A percentile compares a stretch with the other conserved stretches of the same genome.
Evolutionary conservation across 2,113 vertebrate species (phyloP).

Genomic region (Stegastes partitus): DNA sequence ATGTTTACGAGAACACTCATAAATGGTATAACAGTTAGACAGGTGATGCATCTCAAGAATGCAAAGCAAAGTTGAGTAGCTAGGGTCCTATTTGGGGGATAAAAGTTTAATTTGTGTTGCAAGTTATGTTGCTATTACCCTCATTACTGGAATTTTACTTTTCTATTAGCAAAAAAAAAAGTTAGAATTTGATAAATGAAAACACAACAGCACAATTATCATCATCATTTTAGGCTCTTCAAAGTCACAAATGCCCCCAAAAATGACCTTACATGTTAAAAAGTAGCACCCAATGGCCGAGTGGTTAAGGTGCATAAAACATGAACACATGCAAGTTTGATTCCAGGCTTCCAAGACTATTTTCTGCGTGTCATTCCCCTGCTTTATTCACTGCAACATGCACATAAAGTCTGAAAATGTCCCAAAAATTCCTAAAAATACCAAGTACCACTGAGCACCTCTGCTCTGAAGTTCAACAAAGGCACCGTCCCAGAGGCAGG

Average conservation of each 20-base stretch:
- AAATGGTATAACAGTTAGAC: not conserved
- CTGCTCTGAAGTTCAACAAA: not conserved
- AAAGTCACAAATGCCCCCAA: not conserved
- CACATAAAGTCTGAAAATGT: not conserved
- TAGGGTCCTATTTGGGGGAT: not conserved
- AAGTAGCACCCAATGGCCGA: not conserved
- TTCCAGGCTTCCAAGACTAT: no score
- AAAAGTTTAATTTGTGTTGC: not conserved
- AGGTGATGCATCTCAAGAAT: no score
- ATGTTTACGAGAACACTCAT: not conserved
- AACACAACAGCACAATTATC: not conserved
- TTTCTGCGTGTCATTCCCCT: no score
- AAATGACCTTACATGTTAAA: not conserved
- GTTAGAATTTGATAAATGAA: conserved; percentile 1
- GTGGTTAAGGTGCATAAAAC: no score
- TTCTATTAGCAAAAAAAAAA: not conserved
- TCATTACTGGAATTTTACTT: not conserved
- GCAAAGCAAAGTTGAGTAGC: not conserved
- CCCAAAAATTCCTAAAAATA: no score
- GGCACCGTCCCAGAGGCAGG: conserved; percentile 11
- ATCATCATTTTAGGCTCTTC: not conserved
- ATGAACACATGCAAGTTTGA: no score
- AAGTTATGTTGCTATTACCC: not conserved
- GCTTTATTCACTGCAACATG: no score
- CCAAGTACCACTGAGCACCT: not conserved